phyloP scores from a whole-genome alignment of 2,888 invertebrate species.

The Autographa pulchrina region DNA sequence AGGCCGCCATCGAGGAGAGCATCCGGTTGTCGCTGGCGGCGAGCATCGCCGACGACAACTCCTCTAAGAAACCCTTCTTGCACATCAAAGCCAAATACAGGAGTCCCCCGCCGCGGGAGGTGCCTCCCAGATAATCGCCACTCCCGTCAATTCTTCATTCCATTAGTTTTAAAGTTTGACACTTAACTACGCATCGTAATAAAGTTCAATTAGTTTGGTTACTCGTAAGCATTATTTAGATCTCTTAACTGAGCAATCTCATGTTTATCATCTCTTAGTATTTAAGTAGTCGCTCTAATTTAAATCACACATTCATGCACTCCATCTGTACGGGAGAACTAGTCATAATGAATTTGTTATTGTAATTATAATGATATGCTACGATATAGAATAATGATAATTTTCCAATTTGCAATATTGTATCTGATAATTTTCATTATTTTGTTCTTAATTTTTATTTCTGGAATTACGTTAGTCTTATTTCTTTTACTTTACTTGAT shows the following conservation, averaged over 20 bases:
- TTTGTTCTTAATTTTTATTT: constrained; percentile 61
- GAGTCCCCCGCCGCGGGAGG: constrained; percentile 91
- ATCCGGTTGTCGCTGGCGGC: constrained; percentile 83
- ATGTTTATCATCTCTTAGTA: constrained; percentile 67
- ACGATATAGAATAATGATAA: constrained; percentile 57
- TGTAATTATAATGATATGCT: constrained; percentile 54
- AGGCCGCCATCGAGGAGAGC: constrained; percentile 86
- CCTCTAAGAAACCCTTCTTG: constrained; percentile 89
- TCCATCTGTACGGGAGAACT: constrained; percentile 75
- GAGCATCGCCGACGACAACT: constrained; percentile 76
- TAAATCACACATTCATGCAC: constrained; percentile 68
- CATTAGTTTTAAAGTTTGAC: constrained; percentile 76
- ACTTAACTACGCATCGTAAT: constrained; percentile 54
- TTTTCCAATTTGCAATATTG: constrained; percentile 70
- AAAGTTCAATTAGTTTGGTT: constrained; percentile 62
- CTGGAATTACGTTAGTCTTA: constrained; percentile 55
- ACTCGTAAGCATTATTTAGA: constrained; percentile 75
- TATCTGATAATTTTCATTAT: constrained; percentile 59
- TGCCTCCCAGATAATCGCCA: constrained; percentile 88
- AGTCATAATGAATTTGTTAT: constrained; percentile 73
- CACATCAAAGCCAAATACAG: constrained; percentile 93
- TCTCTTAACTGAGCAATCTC: constrained; percentile 80
- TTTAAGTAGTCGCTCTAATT: constrained; percentile 65
- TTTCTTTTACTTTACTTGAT: constrained; percentile 49
- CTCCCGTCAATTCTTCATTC: constrained; percentile 68